Percentiles rank a stretch among this genome's conserved stretches.
Conservation (phyloP, 2,797 vertebrate genomes). For the Sebastes goodei region DNA sequence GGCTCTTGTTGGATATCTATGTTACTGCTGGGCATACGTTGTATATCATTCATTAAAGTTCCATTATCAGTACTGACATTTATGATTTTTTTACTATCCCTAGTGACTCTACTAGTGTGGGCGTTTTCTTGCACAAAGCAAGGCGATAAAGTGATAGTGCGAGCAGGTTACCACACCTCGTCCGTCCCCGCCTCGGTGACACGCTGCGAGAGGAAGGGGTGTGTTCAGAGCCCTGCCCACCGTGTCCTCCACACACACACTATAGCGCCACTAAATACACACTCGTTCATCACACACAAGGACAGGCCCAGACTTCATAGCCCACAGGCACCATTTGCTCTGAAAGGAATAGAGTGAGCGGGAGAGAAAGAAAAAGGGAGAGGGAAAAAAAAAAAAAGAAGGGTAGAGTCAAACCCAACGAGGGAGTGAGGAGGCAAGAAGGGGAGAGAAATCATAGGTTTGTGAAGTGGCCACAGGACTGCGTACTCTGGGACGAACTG, state of each 20-base stretch:
- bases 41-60: background rate
- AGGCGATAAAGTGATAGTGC: conserved; percentile 29
- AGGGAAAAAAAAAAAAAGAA: conserved; percentile 27
- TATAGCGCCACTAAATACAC: conserved; percentile 63
- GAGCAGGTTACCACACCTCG: conserved; percentile 74
- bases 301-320: conserved; percentile 77
- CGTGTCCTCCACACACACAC: conserved; percentile 61
- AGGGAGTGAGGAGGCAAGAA: conserved; percentile 57
- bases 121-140: conserved; percentile 29
- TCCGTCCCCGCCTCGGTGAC: conserved; percentile 32
- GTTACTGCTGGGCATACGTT: background rate
- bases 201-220: conserved; percentile 62
- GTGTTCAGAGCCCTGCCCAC: conserved; percentile 67
- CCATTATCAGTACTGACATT: background rate
- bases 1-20: background rate
- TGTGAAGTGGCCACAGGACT: conserved; percentile 53
- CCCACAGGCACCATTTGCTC: conserved; percentile 76
- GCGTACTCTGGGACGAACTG: conserved; percentile 32
- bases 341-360: conserved; percentile 60
- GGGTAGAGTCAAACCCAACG: conserved; percentile 53
- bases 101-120: conserved; percentile 21
- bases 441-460: conserved; percentile 66
- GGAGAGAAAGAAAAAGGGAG: conserved; percentile 11
- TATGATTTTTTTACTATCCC: conserved; percentile 4
- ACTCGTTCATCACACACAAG: conserved; percentile 60